A percentile compares a stretch with the other conserved stretches of the same genome.
Evolutionary conservation across 2,113 vertebrate genomes (phyloP).

Genomic region (Tenrec ecaudatus): DNA sequence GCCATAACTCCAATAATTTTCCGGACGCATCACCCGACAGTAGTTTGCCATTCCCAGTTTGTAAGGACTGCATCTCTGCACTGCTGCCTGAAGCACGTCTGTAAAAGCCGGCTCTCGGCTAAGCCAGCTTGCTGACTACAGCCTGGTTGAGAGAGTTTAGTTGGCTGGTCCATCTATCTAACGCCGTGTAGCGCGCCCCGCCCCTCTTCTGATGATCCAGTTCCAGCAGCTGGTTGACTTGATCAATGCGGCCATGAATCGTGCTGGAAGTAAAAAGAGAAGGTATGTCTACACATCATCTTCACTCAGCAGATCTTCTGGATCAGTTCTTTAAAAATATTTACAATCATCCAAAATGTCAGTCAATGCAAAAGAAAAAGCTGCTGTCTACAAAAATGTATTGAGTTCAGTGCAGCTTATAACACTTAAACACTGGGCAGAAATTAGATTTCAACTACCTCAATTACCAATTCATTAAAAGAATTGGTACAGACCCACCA

Average conservation of each 20-base stretch:
- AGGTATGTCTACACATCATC: not conserved
- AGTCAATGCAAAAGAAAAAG: not conserved
- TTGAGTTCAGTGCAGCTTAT: not conserved
- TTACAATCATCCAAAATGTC: not conserved
- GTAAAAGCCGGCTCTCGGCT: constrained; percentile 87
- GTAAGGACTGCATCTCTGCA: constrained; percentile 89
- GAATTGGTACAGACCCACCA: not conserved
- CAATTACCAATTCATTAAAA: constrained; percentile 32
- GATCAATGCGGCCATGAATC: constrained; percentile 98
- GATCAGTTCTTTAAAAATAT: constrained; percentile 41
- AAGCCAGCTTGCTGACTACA: constrained; percentile 99
- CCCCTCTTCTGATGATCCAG: constrained; percentile 99
- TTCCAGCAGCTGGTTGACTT: constrained; percentile 98
- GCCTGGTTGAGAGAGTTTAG: constrained; percentile 99
- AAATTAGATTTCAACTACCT: constrained; percentile 42
- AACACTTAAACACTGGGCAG: constrained; percentile 32
- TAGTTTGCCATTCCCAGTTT: constrained; percentile 91
- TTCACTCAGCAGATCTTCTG: constrained; percentile 3
- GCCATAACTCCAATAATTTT: constrained; percentile 91
- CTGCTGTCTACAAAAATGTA: not conserved
- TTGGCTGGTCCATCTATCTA: constrained; percentile 99
- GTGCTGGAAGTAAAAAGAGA: constrained; percentile 89
- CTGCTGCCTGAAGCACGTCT: constrained; percentile 87
- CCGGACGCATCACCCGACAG: constrained; percentile 91
- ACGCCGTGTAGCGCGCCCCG: constrained; percentile 96